Percentiles rank a stretch among this genome's conserved stretches.
These are phyloP conservation scores for Branchinecta sandiegonensis DNA, from an alignment of 2,888 invertebrate genomes.

Conservation along the genomic window DNA sequence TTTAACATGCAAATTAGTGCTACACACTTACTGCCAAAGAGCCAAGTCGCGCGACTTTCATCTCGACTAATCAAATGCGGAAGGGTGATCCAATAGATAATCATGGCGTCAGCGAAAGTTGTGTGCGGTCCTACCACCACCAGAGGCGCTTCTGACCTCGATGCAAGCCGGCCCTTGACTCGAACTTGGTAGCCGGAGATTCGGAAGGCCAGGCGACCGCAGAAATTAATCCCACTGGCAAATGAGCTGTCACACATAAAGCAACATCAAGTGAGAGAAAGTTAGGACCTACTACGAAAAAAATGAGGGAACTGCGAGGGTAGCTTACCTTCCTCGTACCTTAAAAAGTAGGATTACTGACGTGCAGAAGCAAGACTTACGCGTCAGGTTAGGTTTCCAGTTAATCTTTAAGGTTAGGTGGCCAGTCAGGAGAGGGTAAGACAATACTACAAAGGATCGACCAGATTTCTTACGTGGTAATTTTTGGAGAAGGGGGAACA, in stretches of 20 bases:
- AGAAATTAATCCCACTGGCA: constrained; percentile 16
- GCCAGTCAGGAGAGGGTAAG: no score
- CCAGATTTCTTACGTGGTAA: no score
- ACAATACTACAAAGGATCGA: no score
- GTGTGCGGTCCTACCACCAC: constrained; percentile 80
- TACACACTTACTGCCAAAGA: constrained; percentile 63
- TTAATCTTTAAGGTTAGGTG: no score
- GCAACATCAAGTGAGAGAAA: background rate
- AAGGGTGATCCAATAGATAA: constrained; percentile 37
- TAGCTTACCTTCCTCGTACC: no score
- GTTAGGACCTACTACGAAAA: no score
- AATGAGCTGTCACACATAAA: constrained; percentile 16
- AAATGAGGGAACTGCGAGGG: no score
- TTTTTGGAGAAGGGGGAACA: no score
- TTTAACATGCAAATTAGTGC: background rate
- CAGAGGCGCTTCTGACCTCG: constrained; percentile 55
- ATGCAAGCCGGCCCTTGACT: constrained; percentile 58
- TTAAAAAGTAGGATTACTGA: no score
- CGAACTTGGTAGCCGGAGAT: constrained; percentile 44
- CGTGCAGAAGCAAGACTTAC: no score
- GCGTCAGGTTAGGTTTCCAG: no score
- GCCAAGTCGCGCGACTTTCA: constrained; percentile 61
- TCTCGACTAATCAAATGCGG: constrained; percentile 69
- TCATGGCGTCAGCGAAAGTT: constrained; percentile 70
- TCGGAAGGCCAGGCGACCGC: constrained; percentile 21